A percentile compares a stretch with the other conserved stretches of the same genome.
Conservation (phyloP, 1,140 invertebrate species). For the Musca vetustissima region DNA sequence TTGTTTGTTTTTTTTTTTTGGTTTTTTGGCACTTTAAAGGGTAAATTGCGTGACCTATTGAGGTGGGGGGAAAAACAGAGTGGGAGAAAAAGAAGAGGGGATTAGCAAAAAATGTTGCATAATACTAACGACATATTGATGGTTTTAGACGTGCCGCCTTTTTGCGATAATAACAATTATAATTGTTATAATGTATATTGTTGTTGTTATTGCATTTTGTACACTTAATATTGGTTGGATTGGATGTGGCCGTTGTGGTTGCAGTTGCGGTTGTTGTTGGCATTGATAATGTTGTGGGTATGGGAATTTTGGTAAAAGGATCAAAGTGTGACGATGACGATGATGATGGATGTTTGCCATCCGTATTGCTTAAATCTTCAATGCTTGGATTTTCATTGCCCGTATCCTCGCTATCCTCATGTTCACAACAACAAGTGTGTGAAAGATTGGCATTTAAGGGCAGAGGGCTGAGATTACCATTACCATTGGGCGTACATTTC, state of each 20-base stretch:
- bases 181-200: slow-evolving; percentile 53
- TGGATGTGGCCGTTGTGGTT: slow-evolving; percentile 29
- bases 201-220: slow-evolving; percentile 52
- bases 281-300: slow-evolving; percentile 23
- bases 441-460: not conserved
- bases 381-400: not conserved
- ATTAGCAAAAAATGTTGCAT: not conserved
- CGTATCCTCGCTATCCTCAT: too few relatives aligned
- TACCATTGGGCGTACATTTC: slow-evolving; percentile 49
- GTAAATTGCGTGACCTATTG: slow-evolving; percentile 30
- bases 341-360: too few relatives aligned
- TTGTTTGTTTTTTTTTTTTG: not conserved
- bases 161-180: slow-evolving; percentile 55
- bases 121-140: slow-evolving; percentile 56
- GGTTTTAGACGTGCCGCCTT: slow-evolving; percentile 45
- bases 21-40: slow-evolving; percentile 11
- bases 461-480: slow-evolving; percentile 31
- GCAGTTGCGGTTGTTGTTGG: slow-evolving; percentile 6
- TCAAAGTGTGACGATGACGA: slow-evolving; percentile 4
- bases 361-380: slow-evolving; percentile 6
- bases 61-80: too few relatives aligned
- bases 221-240: slow-evolving; percentile 38
- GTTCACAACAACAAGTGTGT: not conserved
- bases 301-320: slow-evolving; percentile 27
- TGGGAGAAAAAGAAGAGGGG: not conserved